phyloP scores from a whole-genome alignment of 2,888 invertebrate species.

The Shargacucullia verbasci region DNA sequence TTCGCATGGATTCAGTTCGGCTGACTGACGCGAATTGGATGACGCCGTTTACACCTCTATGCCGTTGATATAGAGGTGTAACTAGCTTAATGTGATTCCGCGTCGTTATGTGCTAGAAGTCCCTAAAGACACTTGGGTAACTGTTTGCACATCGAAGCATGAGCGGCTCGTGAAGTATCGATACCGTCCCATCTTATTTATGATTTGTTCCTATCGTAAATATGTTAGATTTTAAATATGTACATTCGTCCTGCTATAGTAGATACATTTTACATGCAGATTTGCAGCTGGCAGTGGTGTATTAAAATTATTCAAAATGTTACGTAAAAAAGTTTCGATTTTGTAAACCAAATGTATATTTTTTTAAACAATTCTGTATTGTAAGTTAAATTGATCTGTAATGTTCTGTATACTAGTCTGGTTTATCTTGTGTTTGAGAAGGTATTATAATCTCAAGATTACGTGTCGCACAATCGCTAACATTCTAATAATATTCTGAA shows the following conservation, averaged over 20 bases:
- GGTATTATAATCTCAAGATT: background rate
- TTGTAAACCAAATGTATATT: background rate
- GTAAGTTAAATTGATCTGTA: background rate
- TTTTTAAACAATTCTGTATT: background rate
- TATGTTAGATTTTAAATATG: constrained; percentile 15
- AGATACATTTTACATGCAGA: constrained; percentile 11
- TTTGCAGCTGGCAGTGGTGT: constrained; percentile 14
- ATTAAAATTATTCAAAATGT: constrained; percentile 16
- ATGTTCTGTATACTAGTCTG: constrained; percentile 19
- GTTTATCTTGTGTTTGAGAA: constrained; percentile 1
- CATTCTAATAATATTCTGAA: too few relatives aligned
- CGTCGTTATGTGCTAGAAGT: too few relatives aligned
- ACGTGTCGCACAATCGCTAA: too few relatives aligned
- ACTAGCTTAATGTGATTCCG: too few relatives aligned
- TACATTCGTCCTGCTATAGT: constrained; percentile 8
- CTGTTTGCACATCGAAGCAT: constrained; percentile 30
- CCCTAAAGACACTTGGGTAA: background rate
- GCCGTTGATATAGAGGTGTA: too few relatives aligned
- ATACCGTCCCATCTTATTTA: constrained; percentile 47
- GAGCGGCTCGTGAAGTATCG: constrained; percentile 36
- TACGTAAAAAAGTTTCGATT: constrained; percentile 11
- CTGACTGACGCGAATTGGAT: too few relatives aligned
- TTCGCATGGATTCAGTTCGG: too few relatives aligned
- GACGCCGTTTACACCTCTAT: too few relatives aligned
- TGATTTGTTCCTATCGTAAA: constrained; percentile 30